Conservation (phyloP, 2,113 vertebrate species). For the Periophthalmus modestus region DNA sequence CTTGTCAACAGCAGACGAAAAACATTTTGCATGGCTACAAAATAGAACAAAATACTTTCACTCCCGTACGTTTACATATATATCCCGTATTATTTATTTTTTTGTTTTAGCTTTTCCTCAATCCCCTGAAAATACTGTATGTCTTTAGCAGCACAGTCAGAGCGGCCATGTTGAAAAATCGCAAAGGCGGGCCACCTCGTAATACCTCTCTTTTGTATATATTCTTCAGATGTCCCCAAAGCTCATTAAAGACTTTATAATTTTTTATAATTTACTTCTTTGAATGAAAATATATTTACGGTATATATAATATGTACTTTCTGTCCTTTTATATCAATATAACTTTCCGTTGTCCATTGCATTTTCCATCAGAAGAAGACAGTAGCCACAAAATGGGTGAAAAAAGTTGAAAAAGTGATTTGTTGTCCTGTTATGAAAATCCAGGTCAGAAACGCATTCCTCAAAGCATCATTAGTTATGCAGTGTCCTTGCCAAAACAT, state of each 20-base stretch:
- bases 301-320: constrained; percentile 80
- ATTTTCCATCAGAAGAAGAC: constrained; percentile 43
- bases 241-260: constrained; percentile 70
- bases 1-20: constrained; percentile 43
- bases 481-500: constrained; percentile 57
- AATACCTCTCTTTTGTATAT: constrained; percentile 34
- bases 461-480: constrained; percentile 57
- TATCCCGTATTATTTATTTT: constrained; percentile 30
- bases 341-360: constrained; percentile 55
- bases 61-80: constrained; percentile 50
- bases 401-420: constrained; percentile 45
- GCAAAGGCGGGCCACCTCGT: constrained; percentile 50
- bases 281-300: constrained; percentile 85
- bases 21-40: constrained; percentile 66
- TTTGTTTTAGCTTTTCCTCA: constrained; percentile 21
- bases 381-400: constrained; percentile 57
- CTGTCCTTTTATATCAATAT: constrained; percentile 44
- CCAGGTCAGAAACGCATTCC: constrained; percentile 33
- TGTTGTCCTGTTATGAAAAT: constrained; percentile 39
- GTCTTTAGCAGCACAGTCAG: constrained; percentile 41
- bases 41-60: constrained; percentile 68
- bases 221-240: constrained; percentile 70
- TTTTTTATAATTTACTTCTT: constrained; percentile 81
- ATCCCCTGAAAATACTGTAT: constrained; percentile 19
- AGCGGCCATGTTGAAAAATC: constrained; percentile 54